Percentiles rank a stretch among this genome's conserved stretches.
Conservation (phyloP, 2,113 vertebrate species). For the Australoheros scitulus region DNA sequence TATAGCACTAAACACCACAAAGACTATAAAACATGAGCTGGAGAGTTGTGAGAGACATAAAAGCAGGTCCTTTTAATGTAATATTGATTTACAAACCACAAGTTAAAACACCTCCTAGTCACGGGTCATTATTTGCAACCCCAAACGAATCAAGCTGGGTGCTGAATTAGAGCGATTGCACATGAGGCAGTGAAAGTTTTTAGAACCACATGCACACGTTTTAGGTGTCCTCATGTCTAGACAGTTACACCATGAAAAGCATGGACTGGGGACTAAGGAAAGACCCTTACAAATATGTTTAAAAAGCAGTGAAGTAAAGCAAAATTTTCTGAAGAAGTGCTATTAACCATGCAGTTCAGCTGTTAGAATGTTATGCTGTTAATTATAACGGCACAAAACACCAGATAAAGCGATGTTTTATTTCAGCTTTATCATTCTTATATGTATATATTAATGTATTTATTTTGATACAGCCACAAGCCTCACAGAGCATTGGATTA, state of each 20-base stretch:
- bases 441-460: background rate
- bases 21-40: slow-evolving; percentile 73
- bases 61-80: slow-evolving; percentile 72
- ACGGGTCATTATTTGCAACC: slow-evolving; percentile 58
- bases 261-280: slow-evolving; percentile 3
- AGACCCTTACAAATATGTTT: background rate
- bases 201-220: slow-evolving; percentile 50
- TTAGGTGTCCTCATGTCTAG: slow-evolving; percentile 70
- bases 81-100: slow-evolving; percentile 78
- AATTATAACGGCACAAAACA: background rate
- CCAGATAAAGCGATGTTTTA: background rate
- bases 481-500: background rate
- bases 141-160: slow-evolving; percentile 44
- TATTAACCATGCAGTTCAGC: background rate
- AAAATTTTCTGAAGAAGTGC: background rate
- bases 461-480: background rate
- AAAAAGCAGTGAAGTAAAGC: background rate
- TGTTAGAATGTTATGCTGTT: background rate
- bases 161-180: slow-evolving; percentile 48
- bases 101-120: slow-evolving; percentile 65
- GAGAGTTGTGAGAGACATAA: slow-evolving; percentile 72
- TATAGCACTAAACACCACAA: slow-evolving; percentile 54
- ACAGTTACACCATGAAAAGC: slow-evolving; percentile 48
- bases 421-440: background rate
- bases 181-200: slow-evolving; percentile 36